These are phyloP conservation scores for Morelia viridis DNA, from an alignment of 2,797 vertebrate genomes.

Conservation along the genomic window DNA sequence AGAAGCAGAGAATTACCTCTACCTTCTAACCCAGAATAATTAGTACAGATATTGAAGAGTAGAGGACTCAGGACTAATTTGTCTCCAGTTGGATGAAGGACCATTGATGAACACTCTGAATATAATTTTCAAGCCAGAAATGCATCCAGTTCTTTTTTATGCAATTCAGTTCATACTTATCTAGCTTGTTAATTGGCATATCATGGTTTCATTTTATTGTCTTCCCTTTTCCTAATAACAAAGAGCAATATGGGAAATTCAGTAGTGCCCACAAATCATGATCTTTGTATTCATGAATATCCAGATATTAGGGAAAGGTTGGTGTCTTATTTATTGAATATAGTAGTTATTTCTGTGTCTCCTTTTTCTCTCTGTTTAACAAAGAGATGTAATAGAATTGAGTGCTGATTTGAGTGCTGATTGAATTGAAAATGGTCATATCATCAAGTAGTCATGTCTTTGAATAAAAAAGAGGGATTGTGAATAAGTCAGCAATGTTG, in stretches of 20 bases:
- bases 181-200: background rate
- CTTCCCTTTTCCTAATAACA: background rate
- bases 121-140: background rate
- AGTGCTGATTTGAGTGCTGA: slow-evolving; percentile 58
- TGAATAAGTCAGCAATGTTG: slow-evolving; percentile 34
- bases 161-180: background rate
- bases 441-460: slow-evolving; percentile 15
- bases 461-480: slow-evolving; percentile 44
- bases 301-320: slow-evolving; percentile 69
- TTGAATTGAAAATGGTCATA: slow-evolving; percentile 39
- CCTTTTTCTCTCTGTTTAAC: slow-evolving; percentile 53
- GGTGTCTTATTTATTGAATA: slow-evolving; percentile 68
- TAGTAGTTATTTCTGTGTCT: slow-evolving; percentile 69
- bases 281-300: slow-evolving; percentile 58
- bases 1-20: too few species aligned
- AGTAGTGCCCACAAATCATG: slow-evolving; percentile 44
- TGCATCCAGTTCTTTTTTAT: background rate
- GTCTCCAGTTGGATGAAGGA: background rate
- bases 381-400: slow-evolving; percentile 55
- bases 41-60: too few species aligned
- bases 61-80: background rate
- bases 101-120: background rate
- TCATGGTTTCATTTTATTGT: background rate
- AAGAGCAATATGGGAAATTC: slow-evolving; percentile 39
- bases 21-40: too few species aligned